Evolutionary conservation across 2,797 vertebrate species (phyloP), one percentile per base, ranked within the genome.

Genomic region (Silurus lanzhouensis): DNA sequence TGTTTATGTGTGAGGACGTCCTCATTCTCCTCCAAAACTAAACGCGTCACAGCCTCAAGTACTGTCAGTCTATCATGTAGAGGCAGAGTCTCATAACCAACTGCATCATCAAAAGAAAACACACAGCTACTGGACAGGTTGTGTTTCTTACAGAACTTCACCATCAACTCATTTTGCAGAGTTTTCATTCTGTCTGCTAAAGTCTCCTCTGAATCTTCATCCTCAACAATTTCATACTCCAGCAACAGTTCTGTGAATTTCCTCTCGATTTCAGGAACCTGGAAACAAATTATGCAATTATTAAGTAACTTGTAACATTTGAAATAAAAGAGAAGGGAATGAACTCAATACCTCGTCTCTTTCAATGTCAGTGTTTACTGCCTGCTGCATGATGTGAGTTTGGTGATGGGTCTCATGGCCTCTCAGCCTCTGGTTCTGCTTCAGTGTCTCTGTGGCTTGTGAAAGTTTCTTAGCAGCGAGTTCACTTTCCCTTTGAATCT

Each of bases 141-240:
- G 66, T 80, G 83, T 79, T 80, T 63, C 76, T 80, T 79, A 72
- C 83, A 85, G 55, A 48, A 71, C 14, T 60, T 57, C 15, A 61
- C 64, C 76, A 85, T 31, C 22, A 71, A 6, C 38, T 71, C 83
- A 61, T 84, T 79, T 31, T 79, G 83, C 6, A 84, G 83, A 2
- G 74, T 46, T 79, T 79, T 84, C 7, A 84, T 79, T 61, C 64
- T 70, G 46, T 25, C 46, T 8, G 17, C n/a, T 68, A 84, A 38
- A 10, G 72, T 44, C 25, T 77, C 74, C 22, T 68, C 74, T 27
- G 74, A 58, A 3, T 78, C 20, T 5, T 84, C 74, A 44, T 25
- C 48, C 17, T 84, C 74, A 38, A 22, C 10, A 25, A 84, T 66
- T 44, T 38, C 7, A 79, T 25, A 74, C 20, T 83, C 70, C 27